Evolutionary conservation across 2,113 vertebrate species (phyloP).

Genomic region (Propithecus coquereli): DNA sequence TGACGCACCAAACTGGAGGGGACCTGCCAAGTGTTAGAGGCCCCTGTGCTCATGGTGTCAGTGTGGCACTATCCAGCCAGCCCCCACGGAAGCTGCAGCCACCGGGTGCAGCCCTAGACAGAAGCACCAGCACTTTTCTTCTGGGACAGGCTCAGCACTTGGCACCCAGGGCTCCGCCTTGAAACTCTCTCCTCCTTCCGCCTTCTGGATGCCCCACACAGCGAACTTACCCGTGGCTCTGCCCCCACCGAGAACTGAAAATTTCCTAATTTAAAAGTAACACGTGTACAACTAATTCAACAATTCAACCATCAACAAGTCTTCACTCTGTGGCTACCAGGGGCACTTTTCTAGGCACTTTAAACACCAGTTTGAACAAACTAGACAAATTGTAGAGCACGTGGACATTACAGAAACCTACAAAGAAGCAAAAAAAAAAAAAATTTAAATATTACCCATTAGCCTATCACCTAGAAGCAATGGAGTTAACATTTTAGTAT

Average conservation of each 20-base stretch:
- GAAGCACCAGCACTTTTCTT: neutral
- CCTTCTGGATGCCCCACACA: neutral
- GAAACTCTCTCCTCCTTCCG: neutral
- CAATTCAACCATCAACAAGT: neutral
- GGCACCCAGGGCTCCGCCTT: neutral
- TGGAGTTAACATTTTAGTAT: neutral
- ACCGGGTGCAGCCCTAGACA: rapidly evolving
- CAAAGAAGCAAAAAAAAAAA: neutral
- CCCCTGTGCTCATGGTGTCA: neutral
- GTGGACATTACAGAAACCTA: neutral
- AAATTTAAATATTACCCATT: neutral
- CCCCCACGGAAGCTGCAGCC: neutral
- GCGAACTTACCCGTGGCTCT: neutral
- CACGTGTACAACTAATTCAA: neutral
- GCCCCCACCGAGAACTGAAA: neutral
- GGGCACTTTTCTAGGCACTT: neutral
- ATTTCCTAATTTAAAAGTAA: neutral
- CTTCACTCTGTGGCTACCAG: neutral
- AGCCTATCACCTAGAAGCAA: neutral
- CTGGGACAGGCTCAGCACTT: neutral
- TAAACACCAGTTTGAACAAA: neutral
- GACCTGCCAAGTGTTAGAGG: neutral
- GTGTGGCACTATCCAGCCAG: no score
- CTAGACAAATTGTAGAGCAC: neutral
- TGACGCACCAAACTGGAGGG: neutral